Evolutionary conservation across 2,888 invertebrate genomes (phyloP).

Genomic region (Exocentrus adspersus): DNA sequence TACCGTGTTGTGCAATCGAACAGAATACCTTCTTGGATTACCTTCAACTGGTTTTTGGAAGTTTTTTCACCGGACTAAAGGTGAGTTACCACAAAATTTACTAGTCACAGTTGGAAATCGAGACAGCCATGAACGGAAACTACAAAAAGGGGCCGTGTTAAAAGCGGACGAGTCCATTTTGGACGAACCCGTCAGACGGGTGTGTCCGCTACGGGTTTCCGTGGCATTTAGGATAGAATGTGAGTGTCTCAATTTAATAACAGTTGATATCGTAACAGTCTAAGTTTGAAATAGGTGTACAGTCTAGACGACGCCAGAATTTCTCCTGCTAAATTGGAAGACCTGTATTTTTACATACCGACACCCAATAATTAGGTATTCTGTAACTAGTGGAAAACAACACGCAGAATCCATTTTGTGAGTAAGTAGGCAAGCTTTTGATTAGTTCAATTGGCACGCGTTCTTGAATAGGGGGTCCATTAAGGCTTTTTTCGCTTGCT

Average conservation of each 20-base stretch:
- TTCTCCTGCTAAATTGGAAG: slow-evolving; percentile 43
- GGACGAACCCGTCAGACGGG: slow-evolving; percentile 52
- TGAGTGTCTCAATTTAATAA: slow-evolving; percentile 24
- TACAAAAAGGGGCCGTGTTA: slow-evolving; percentile 51
- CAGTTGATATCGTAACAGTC: slow-evolving; percentile 39
- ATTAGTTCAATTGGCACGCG: slow-evolving; percentile 51
- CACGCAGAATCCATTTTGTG: slow-evolving; percentile 58
- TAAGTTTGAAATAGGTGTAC: slow-evolving; percentile 37
- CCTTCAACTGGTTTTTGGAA: slow-evolving; percentile 7
- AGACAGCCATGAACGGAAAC: slow-evolving; percentile 56
- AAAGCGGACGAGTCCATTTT: slow-evolving; percentile 56
- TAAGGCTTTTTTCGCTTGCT: slow-evolving; percentile 51
- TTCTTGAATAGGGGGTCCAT: slow-evolving; percentile 42
- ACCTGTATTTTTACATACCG: slow-evolving; percentile 46
- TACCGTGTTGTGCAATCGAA: slow-evolving; percentile 27
- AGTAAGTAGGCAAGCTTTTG: slow-evolving; percentile 51
- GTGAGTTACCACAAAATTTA: slow-evolving; percentile 36
- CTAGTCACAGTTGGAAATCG: slow-evolving; percentile 41
- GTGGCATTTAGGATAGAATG: slow-evolving; percentile 42
- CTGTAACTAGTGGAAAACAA: slow-evolving; percentile 43
- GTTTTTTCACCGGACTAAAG: slow-evolving; percentile 3
- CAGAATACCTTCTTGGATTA: slow-evolving; percentile 35
- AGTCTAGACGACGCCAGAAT: slow-evolving; percentile 48
- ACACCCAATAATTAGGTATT: slow-evolving; percentile 45
- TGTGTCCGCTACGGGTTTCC: slow-evolving; percentile 51